Base-by-base conservation (phyloP, 2,797 vertebrate species). In the Leptatherina wallacei region DNA sequence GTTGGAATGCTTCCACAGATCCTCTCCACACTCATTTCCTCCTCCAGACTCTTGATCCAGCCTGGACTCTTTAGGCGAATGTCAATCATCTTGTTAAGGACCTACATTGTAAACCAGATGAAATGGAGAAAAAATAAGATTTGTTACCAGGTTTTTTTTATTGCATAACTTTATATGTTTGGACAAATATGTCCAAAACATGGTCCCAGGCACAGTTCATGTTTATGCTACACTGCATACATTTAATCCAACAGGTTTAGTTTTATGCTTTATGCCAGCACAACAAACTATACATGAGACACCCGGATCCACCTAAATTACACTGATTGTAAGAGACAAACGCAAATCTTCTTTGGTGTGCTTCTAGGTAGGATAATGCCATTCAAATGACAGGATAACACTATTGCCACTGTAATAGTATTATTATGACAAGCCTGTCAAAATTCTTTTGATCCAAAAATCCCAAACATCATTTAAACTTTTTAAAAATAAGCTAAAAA, bases 1-100 rank as follows among this genome's bases (percentile, higher is more conserved):
- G 95, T 95, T 12, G 97, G 96, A 74, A 99, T 92, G 1, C 92
- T 93, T 61, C 95, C 91, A 59, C 93, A 96, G 86, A 98, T 97
- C 86, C 96, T 95, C 84, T 99, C 97, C 55, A 98, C 92, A 40
- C 94, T 98, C 95, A 99, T 98, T 91, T 99, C 98, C 40, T 99
- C 97, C 90, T 99, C 98, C 70, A 99, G 91, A 87, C 92, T 96
- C 87, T 89, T 96, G 80, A 97, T 98, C 98, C 98, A 99, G 55
- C 97, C 96, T 9, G 96, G 95, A 79, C 96, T 99, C 93, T 97
- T 99, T 83, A 99, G 91, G 77, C 92, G 95, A 88, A 99, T 95
- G 69, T 95, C 95, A 70, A 99, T 91, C 54, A 94, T 85, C 76
- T 95, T 97, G 44, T 95, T 96, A 68, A 96, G 91, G 12, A 99